A percentile compares a stretch with the other conserved stretches of the same genome.
phyloP scores from a whole-genome alignment of 2,113 vertebrate genomes.

The Blennius ocellaris region DNA sequence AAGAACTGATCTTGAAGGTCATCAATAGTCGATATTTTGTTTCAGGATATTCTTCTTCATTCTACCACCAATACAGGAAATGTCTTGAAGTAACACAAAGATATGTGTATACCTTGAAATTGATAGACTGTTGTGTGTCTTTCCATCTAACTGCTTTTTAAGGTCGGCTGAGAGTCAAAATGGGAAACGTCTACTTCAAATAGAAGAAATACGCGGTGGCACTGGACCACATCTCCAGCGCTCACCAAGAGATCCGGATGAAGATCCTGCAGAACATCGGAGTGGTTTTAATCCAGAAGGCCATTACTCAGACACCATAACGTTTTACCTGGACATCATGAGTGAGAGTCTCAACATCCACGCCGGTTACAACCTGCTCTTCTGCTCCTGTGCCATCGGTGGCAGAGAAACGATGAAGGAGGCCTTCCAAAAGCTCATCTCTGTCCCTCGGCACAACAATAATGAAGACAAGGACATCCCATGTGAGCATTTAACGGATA shows the following conservation, averaged over 20 bases:
- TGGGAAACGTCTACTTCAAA: conserved; percentile 97
- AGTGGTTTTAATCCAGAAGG: conserved; percentile 93
- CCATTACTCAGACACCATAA: conserved; percentile 92
- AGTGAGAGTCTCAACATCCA: conserved; percentile 90
- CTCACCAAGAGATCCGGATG: conserved; percentile 94
- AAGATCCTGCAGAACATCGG: conserved; percentile 99
- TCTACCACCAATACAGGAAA: not conserved
- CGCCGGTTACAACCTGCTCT: conserved; percentile 93
- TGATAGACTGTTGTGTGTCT: no score
- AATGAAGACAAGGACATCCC: conserved; percentile 94
- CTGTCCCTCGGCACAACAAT: conserved; percentile 90
- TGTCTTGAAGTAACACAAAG: not conserved
- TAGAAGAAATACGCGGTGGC: conserved; percentile 98
- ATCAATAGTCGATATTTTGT: not conserved
- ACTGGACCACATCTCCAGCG: conserved; percentile 93
- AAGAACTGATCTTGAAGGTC: not conserved
- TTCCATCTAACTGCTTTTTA: conserved; percentile 1
- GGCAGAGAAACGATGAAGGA: conserved; percentile 96
- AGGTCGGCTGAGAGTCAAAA: conserved; percentile 96
- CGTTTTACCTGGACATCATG: conserved; percentile 96
- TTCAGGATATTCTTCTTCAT: not conserved
- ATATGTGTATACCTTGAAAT: no score
- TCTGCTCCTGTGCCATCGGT: conserved; percentile 93
- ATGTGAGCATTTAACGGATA: conserved; percentile 69
- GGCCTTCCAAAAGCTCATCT: conserved; percentile 94